phyloP scores from a whole-genome alignment of 2,888 invertebrate species.

The Trachelus iudaicus region DNA sequence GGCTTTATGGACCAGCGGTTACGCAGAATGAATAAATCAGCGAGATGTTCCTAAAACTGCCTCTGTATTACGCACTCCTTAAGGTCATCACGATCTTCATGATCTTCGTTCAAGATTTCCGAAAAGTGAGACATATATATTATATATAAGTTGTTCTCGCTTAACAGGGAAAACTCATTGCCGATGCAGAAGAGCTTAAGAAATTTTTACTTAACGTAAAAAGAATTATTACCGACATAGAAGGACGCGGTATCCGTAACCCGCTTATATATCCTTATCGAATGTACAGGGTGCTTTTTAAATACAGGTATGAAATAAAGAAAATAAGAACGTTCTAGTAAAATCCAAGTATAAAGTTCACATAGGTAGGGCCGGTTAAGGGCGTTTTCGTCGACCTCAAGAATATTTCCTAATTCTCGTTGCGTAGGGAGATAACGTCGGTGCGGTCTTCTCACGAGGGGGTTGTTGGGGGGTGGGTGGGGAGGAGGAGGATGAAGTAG shows the following conservation, averaged over 20 bases:
- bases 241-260: background rate
- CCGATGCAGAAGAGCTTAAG: background rate
- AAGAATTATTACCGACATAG: background rate
- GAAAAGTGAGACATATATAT: background rate
- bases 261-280: background rate
- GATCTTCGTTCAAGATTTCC: background rate
- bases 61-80: slow-evolving; percentile 37
- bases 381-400: slow-evolving; percentile 18
- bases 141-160: background rate
- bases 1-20: slow-evolving; percentile 49
- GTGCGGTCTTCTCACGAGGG: slow-evolving; percentile 12
- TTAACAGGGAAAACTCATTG: background rate
- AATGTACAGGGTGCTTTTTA: background rate
- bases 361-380: background rate
- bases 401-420: slow-evolving; percentile 57
- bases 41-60: slow-evolving; percentile 36
- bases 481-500: slow-evolving; percentile 5
- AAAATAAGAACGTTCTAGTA: background rate
- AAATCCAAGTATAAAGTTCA: background rate
- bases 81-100: slow-evolving; percentile 17
- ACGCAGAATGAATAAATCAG: slow-evolving; percentile 50
- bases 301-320: background rate
- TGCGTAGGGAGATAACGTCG: slow-evolving; percentile 57
- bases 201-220: background rate
- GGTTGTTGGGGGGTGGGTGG: background rate